Evolutionary conservation across 2,113 vertebrate genomes (phyloP).

Genomic region (Ibidorhyncha struthersii): DNA sequence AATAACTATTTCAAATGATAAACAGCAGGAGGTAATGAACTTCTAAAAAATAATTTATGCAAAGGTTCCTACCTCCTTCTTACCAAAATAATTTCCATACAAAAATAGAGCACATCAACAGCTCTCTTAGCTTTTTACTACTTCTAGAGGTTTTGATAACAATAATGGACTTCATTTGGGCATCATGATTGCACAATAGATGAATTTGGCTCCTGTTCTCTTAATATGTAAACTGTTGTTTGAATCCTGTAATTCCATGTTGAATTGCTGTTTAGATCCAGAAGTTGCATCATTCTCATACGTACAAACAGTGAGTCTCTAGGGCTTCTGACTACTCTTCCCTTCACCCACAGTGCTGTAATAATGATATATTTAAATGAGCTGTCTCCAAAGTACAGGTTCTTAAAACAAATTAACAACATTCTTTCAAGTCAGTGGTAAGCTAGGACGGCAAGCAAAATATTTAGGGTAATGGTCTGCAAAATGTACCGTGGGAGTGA

Average conservation of each 20-base stretch:
- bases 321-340: constrained; percentile 74
- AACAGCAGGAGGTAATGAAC: not conserved
- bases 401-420: constrained; percentile 55
- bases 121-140: not conserved
- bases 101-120: not conserved
- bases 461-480: constrained; percentile 45
- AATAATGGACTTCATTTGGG: not conserved
- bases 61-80: not conserved
- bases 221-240: constrained; percentile 57
- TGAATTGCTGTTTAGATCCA: constrained; percentile 76
- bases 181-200: not conserved
- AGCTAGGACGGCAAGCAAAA: constrained; percentile 38
- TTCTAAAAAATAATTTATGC: not conserved
- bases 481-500: not conserved
- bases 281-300: constrained; percentile 83
- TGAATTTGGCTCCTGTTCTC: constrained; percentile 28
- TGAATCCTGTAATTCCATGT: constrained; percentile 68
- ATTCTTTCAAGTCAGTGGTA: constrained; percentile 54
- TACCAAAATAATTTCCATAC: not conserved
- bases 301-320: constrained; percentile 77
- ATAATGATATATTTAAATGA: constrained; percentile 76
- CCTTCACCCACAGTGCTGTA: constrained; percentile 71
- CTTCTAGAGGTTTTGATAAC: not conserved
- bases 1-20: not conserved
- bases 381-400: constrained; percentile 58